Evolutionary conservation across 1,140 invertebrate genomes (phyloP).

Genomic region (Aphidius ervi): DNA sequence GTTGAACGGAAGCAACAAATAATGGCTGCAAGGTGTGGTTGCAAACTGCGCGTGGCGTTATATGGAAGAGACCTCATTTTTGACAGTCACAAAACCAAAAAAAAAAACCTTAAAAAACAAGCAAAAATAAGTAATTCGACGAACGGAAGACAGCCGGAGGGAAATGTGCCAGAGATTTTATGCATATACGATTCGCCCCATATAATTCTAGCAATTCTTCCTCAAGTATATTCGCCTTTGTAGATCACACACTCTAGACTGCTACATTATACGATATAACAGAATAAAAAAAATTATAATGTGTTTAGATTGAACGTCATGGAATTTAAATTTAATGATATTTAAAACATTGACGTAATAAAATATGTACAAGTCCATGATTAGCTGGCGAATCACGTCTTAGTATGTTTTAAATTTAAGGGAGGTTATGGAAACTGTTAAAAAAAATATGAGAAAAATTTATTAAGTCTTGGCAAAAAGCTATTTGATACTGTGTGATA

Average conservation of each 20-base stretch:
- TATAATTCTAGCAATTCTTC: conserved; percentile 50
- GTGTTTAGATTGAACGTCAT: too few species aligned
- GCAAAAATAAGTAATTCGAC: conserved; percentile 1
- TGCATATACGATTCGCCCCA: conserved; percentile 43
- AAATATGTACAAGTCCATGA: neutral
- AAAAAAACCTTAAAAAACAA: conserved; percentile 4
- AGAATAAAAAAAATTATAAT: too few species aligned
- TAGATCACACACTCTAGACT: conserved; percentile 34
- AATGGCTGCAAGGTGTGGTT: conserved; percentile 47
- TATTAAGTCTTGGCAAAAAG: too few species aligned
- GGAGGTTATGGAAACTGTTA: too few species aligned
- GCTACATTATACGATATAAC: too few species aligned
- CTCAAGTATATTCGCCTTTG: conserved; percentile 38
- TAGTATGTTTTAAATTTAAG: too few species aligned
- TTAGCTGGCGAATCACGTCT: neutral
- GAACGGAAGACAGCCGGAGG: conserved; percentile 17
- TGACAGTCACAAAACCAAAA: too few species aligned
- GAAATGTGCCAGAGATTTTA: conserved; percentile 28
- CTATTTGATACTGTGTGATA: too few species aligned
- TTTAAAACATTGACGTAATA: neutral
- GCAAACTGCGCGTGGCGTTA: conserved; percentile 48
- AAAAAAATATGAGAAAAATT: too few species aligned
- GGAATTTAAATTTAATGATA: conserved; percentile 18
- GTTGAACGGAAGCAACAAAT: conserved; percentile 51
- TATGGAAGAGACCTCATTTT: conserved; percentile 8